phyloP scores from a whole-genome alignment of 2,113 vertebrate species.

The Pitta sordida region DNA sequence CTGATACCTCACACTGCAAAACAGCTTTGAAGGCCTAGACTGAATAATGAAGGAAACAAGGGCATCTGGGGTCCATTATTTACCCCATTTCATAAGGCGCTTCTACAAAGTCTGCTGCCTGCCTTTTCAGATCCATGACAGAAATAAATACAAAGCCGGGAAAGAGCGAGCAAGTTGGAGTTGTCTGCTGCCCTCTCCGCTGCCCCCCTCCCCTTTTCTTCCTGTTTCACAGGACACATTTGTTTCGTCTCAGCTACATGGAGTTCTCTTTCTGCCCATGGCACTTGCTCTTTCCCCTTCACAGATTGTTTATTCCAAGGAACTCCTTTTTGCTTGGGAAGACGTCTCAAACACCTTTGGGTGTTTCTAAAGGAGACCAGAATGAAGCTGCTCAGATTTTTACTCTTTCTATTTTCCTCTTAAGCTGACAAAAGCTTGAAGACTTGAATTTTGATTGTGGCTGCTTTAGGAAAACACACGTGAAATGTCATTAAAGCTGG shows the following conservation, averaged over 20 bases:
- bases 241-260: conserved; percentile 31
- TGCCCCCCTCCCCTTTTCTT: conserved; percentile 41
- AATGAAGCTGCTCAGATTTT: background rate
- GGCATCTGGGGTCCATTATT: conserved; percentile 63
- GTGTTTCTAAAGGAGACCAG: background rate
- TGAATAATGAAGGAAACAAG: conserved; percentile 65
- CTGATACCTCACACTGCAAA: conserved; percentile 58
- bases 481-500: background rate
- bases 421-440: background rate
- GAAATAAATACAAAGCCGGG: conserved; percentile 64
- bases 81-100: conserved; percentile 56
- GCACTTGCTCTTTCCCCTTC: conserved; percentile 20
- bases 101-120: conserved; percentile 58
- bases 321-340: background rate
- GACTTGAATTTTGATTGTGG: background rate
- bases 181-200: conserved; percentile 41
- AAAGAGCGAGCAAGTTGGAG: conserved; percentile 40
- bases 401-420: background rate
- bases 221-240: conserved; percentile 41
- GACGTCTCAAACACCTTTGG: background rate
- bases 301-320: background rate
- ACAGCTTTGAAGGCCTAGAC: conserved; percentile 56
- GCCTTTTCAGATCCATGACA: conserved; percentile 63
- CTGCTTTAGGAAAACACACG: background rate
- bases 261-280: background rate